Percentiles rank a stretch among this genome's conserved stretches.
Evolutionary conservation across 2,113 vertebrate species (phyloP).

Genomic region (Pachyramphus minor): DNA sequence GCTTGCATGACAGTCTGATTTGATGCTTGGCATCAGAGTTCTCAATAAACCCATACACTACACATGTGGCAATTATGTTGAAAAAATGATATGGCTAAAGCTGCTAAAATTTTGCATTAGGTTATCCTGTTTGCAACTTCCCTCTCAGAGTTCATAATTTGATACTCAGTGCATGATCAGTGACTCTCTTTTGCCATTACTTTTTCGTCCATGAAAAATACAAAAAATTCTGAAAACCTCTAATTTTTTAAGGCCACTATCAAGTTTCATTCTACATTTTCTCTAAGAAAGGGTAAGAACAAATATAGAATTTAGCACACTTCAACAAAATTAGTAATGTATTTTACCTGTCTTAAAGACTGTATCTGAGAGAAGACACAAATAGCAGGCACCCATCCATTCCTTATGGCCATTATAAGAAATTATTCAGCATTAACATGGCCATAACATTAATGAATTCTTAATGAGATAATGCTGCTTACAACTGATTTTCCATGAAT

Average conservation of each 20-base stretch:
- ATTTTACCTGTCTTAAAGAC: not conserved
- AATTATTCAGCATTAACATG: not conserved
- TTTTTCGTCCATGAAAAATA: not conserved
- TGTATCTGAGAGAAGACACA: not conserved
- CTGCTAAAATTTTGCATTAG: not conserved
- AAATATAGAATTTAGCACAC: not conserved
- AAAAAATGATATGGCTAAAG: not conserved
- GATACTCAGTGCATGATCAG: not conserved
- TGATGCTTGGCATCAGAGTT: not conserved
- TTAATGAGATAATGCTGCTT: not conserved
- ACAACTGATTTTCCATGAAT: not conserved
- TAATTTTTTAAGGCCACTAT: not conserved
- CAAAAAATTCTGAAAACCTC: not conserved
- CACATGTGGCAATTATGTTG: not conserved
- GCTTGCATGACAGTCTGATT: not conserved
- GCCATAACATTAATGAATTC: not conserved
- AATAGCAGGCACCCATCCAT: not conserved
- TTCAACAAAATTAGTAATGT: not conserved
- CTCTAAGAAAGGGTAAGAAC: not conserved
- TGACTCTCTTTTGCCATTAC: not conserved
- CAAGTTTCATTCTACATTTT: not conserved
- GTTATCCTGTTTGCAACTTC: not conserved
- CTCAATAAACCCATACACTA: not conserved
- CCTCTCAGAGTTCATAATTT: not conserved
- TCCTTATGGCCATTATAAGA: too few species aligned